Evolutionary conservation across 2,113 vertebrate genomes (phyloP).

Genomic region (Lasiurus borealis): DNA sequence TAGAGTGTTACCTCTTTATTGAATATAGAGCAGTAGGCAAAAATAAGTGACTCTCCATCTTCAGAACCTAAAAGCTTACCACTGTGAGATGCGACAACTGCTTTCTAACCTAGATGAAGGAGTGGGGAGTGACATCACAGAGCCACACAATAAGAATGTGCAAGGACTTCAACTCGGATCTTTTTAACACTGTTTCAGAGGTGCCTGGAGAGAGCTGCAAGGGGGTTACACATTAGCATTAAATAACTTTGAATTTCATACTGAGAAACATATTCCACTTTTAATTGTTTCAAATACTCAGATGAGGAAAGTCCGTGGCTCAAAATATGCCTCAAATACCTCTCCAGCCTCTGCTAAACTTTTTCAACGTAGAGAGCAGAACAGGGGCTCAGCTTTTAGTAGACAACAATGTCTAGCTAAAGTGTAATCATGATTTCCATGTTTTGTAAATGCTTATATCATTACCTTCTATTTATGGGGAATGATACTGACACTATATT

Average conservation of each 20-base stretch:
- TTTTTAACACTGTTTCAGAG: not conserved
- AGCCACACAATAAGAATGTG: not conserved
- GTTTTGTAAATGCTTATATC: constrained; percentile 16
- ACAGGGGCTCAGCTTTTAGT: not conserved
- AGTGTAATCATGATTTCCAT: not conserved
- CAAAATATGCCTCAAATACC: not conserved
- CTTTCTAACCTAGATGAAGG: not conserved
- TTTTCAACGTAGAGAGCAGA: not conserved
- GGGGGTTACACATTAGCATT: not conserved
- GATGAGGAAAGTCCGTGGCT: not conserved
- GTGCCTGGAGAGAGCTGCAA: not conserved
- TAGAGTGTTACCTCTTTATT: not conserved
- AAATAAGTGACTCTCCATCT: constrained; percentile 12
- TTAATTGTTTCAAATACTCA: constrained; percentile 4
- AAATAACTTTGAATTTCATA: not conserved
- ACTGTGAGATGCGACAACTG: not conserved
- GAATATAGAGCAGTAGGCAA: not conserved
- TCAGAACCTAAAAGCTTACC: not conserved
- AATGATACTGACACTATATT: too few relatives aligned
- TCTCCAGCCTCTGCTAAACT: not conserved
- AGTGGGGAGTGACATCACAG: not conserved
- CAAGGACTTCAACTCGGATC: not conserved
- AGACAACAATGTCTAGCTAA: not conserved
- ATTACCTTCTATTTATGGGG: not conserved
- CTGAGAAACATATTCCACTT: not conserved